Conservation (phyloP, 2,113 vertebrate species). For the Callaeas wilsoni region DNA sequence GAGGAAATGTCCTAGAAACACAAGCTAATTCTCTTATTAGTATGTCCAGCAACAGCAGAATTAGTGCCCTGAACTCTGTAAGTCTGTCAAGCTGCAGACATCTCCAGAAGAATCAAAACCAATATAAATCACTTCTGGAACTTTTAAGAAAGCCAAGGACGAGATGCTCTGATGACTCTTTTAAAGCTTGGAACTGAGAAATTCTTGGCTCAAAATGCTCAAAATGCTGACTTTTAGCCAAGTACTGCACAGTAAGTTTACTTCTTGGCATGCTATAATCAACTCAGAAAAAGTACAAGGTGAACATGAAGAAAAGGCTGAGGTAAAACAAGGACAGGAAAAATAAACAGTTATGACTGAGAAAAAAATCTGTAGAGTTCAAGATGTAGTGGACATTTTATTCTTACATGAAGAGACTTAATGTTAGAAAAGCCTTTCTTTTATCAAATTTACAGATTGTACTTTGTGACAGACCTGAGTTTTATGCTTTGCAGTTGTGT, state of each 20-base stretch:
- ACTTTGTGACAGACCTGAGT: background rate
- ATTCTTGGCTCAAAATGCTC: constrained; percentile 34
- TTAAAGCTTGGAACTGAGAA: constrained; percentile 18
- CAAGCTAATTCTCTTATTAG: background rate
- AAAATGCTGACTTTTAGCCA: constrained; percentile 36
- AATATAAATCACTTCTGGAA: constrained; percentile 22
- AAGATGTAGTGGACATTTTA: background rate
- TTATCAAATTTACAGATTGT: background rate
- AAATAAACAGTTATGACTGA: background rate
- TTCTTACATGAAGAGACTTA: background rate
- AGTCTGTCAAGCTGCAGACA: background rate
- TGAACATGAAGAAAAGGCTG: background rate
- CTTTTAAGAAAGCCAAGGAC: constrained; percentile 29
- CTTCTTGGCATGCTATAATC: background rate
- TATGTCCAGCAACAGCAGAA: background rate
- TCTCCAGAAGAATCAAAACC: background rate
- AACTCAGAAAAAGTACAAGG: constrained; percentile 1
- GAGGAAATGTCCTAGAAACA: background rate
- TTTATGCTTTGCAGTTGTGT: background rate
- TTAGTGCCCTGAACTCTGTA: background rate
- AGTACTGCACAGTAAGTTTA: constrained; percentile 20
- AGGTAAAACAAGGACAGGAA: background rate
- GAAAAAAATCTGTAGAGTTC: background rate
- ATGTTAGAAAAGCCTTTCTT: background rate
- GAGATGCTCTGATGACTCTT: constrained; percentile 27